Evolutionary conservation across 2,797 vertebrate species (phyloP).

Genomic region (Neostethus bicornis): DNA sequence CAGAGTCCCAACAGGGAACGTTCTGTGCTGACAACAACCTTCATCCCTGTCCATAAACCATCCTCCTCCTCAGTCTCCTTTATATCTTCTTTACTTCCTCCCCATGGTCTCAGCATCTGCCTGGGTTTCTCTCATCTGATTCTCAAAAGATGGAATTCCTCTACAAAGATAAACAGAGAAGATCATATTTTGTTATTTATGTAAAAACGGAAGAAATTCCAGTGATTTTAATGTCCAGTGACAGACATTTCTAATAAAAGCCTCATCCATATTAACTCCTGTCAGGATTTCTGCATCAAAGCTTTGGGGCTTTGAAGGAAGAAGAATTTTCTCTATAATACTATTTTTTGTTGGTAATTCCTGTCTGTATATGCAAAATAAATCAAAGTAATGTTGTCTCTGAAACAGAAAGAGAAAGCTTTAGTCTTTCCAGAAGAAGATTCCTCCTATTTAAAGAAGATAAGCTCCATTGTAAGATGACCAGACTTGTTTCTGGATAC

Average conservation of each 20-base stretch:
- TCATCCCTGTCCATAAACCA: slow-evolving; percentile 42
- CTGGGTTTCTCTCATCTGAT: slow-evolving; percentile 9
- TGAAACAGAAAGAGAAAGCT: slow-evolving; percentile 55
- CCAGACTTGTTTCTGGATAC: slow-evolving; percentile 52
- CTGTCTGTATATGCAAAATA: slow-evolving; percentile 61
- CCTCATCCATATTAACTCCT: slow-evolving; percentile 22
- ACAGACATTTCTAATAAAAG: slow-evolving; percentile 22
- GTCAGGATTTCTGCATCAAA: slow-evolving; percentile 25
- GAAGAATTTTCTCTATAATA: slow-evolving; percentile 38
- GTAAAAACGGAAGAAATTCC: slow-evolving; percentile 1
- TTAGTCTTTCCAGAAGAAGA: slow-evolving; percentile 35
- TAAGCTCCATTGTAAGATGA: slow-evolving; percentile 70
- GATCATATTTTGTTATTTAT: background rate
- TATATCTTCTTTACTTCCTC: slow-evolving; percentile 51
- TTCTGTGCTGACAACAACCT: slow-evolving; percentile 49
- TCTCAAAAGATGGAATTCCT: slow-evolving; percentile 11
- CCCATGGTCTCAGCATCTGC: slow-evolving; percentile 27
- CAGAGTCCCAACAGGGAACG: slow-evolving; percentile 44
- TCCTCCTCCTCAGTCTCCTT: slow-evolving; percentile 42
- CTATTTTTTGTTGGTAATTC: slow-evolving; percentile 54
- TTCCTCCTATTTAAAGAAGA: slow-evolving; percentile 52
- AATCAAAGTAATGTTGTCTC: slow-evolving; percentile 50
- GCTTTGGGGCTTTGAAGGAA: slow-evolving; percentile 1
- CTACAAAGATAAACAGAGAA: slow-evolving; percentile 8
- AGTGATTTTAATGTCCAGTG: slow-evolving; percentile 22